phyloP scores from a whole-genome alignment of 2,797 vertebrate species.

The Silurus lanzhouensis region DNA sequence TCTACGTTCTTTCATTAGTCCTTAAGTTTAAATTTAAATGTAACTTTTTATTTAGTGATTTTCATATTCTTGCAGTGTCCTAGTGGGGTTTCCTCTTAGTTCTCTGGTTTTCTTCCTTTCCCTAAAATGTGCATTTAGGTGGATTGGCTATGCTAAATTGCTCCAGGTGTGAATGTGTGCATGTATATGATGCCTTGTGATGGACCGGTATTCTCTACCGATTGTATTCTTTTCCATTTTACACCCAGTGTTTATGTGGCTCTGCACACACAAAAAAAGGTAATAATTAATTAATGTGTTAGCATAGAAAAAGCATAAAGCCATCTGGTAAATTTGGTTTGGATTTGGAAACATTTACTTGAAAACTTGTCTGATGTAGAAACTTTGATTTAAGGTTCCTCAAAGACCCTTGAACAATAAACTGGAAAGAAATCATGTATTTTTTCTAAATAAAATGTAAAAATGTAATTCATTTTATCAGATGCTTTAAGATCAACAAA shows the following conservation, averaged over 20 bases:
- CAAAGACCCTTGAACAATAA: neutral
- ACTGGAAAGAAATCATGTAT: neutral
- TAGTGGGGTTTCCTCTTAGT: neutral
- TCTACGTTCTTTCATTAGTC: neutral
- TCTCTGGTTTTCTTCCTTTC: neutral
- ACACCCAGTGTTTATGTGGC: no score
- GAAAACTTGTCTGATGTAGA: no score
- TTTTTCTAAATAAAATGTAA: neutral
- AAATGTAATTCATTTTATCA: neutral
- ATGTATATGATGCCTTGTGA: neutral
- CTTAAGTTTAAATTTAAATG: neutral
- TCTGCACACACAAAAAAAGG: no score
- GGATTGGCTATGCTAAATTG: neutral
- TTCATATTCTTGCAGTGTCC: neutral
- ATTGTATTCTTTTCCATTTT: neutral
- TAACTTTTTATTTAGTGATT: no score
- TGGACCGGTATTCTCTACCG: neutral
- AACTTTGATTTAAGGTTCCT: neutral
- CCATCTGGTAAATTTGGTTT: neutral
- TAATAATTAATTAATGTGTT: neutral
- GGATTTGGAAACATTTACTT: neutral
- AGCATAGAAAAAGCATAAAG: neutral
- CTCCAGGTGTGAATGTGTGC: neutral
- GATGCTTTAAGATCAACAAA: no score
- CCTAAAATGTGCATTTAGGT: neutral